A percentile compares a stretch with the other conserved stretches of the same genome.
Evolutionary conservation across 2,888 invertebrate genomes (phyloP).

Genomic region (Hirtodrosophila duncani): DNA sequence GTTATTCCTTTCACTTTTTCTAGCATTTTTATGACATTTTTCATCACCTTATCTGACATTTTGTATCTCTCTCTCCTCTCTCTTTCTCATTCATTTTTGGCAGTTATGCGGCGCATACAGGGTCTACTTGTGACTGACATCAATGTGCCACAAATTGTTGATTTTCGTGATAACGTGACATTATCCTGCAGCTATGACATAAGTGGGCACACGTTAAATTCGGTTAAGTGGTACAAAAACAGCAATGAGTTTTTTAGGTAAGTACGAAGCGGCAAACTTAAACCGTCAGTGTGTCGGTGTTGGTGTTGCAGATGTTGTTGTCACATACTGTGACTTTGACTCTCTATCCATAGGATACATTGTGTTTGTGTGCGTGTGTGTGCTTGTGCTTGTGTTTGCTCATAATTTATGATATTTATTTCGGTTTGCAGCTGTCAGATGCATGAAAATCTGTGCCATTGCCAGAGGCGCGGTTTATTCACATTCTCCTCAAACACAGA

Average conservation of each 20-base stretch:
- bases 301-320: conserved; percentile 1
- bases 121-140: conserved; percentile 77
- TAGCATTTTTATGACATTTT: conserved; percentile 50
- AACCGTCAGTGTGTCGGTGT: conserved; percentile 3
- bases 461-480: conserved; percentile 17
- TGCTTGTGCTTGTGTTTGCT: conserved; percentile 15
- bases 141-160: conserved; percentile 78
- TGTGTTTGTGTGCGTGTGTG: not conserved
- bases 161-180: conserved; percentile 78
- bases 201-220: conserved; percentile 79
- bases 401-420: conserved; percentile 63
- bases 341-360: not conserved
- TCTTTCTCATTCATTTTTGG: conserved; percentile 8
- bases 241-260: conserved; percentile 79
- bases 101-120: conserved; percentile 61
- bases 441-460: conserved; percentile 53
- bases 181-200: conserved; percentile 79
- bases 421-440: conserved; percentile 54
- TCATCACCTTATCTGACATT: conserved; percentile 61
- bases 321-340: not conserved
- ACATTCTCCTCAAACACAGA: conserved; percentile 3
- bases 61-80: conserved; percentile 30
- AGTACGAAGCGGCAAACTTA: conserved; percentile 42
- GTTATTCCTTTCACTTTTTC: conserved; percentile 21
- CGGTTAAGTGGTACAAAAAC: conserved; percentile 79